Conservation (phyloP, 2,113 vertebrate genomes). For the Rhynchomys soricoides region DNA sequence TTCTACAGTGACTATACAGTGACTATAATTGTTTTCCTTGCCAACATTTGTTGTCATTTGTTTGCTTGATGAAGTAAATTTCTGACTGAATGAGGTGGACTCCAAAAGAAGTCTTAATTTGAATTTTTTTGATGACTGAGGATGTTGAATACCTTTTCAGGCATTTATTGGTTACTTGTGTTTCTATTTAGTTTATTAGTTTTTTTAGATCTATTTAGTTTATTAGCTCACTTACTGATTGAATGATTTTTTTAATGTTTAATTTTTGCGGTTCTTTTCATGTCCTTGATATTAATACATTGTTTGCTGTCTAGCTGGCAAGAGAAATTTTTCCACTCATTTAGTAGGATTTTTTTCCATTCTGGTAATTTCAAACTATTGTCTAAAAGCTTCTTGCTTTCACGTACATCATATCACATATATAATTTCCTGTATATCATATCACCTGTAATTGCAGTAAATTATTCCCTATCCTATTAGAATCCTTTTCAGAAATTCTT, state of each 20-base stretch:
- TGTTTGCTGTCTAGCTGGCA: not conserved
- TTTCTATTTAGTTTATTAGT: not conserved
- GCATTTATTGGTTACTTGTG: not conserved
- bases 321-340: not conserved
- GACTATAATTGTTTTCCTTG: not conserved
- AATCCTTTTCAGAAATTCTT: not conserved
- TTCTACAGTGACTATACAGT: not conserved
- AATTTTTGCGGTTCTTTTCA: not conserved
- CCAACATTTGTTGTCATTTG: not conserved
- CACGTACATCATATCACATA: not conserved
- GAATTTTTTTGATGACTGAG: not conserved
- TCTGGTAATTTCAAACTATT: not conserved
- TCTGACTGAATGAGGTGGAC: not conserved
- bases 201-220: not conserved
- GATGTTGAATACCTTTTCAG: not conserved
- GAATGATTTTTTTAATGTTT: not conserved
- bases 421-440: not conserved
- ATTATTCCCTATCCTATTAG: not conserved
- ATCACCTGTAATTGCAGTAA: not conserved
- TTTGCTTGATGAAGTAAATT: not conserved
- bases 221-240: not conserved
- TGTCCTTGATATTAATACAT: not conserved
- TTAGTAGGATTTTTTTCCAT: not conserved
- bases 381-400: not conserved
- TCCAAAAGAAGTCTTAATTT: not conserved